Percentiles rank a stretch among this genome's conserved stretches.
Evolutionary conservation across 2,888 invertebrate species (phyloP).

Genomic region (Chalcis sispes): DNA sequence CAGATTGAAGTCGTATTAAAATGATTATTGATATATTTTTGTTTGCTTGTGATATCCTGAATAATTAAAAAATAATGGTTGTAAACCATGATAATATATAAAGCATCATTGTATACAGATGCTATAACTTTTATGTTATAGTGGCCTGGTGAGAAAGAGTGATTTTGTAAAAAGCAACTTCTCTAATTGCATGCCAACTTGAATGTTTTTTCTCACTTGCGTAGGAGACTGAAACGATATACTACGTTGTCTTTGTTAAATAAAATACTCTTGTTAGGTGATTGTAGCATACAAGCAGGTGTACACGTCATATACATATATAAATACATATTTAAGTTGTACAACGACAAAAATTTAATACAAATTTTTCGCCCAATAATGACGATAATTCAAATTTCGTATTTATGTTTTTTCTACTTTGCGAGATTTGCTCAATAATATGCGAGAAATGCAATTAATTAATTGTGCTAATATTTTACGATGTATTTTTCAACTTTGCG

Average conservation of each 20-base stretch:
- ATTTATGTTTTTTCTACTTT: slow-evolving; percentile 9
- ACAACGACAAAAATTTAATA: slow-evolving; percentile 52
- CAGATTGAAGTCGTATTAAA: slow-evolving; percentile 47
- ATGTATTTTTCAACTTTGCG: slow-evolving; percentile 13
- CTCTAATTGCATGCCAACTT: slow-evolving; percentile 56
- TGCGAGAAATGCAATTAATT: slow-evolving; percentile 1
- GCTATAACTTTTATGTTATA: slow-evolving; percentile 32
- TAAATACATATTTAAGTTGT: slow-evolving; percentile 54
- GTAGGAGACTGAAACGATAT: slow-evolving; percentile 58
- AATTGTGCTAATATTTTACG: slow-evolving; percentile 10
- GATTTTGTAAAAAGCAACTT: slow-evolving; percentile 50
- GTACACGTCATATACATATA: slow-evolving; percentile 55
- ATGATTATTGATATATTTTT: slow-evolving; percentile 58
- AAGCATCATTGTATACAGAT: slow-evolving; percentile 45
- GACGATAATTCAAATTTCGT: slow-evolving; percentile 2
- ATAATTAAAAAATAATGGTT: slow-evolving; percentile 47
- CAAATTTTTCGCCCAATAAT: slow-evolving; percentile 6
- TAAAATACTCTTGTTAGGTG: slow-evolving; percentile 57
- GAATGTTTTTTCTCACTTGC: slow-evolving; percentile 54
- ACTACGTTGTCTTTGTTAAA: slow-evolving; percentile 57
- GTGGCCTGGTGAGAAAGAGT: slow-evolving; percentile 24
- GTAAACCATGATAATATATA: slow-evolving; percentile 32
- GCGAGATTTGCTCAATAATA: neutral
- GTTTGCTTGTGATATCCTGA: slow-evolving; percentile 58
- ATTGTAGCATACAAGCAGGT: slow-evolving; percentile 51